Base-by-base conservation (phyloP, 2,888 invertebrate species). In the Octodonta nipae region DNA sequence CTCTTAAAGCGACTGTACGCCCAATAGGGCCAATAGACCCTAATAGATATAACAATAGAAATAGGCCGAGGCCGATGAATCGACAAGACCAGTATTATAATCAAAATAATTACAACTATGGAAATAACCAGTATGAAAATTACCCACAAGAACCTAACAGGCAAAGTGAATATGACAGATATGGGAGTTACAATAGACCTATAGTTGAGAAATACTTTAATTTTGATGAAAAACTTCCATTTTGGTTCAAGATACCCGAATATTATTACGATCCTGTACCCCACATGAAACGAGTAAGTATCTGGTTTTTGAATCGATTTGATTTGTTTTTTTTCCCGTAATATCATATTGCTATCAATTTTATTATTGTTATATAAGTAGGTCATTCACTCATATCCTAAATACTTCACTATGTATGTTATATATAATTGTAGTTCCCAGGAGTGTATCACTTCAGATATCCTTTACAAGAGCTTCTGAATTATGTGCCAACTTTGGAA, bases 401-500 rank as follows among this genome's bases (percentile, higher is more conserved):
- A 20, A 20, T 20, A 20, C 6, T 6, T 20, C n/a, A 20, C 4
- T 10, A 2, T 22, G 3, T 22, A 22, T 11, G 11, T 22, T 22
- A 10, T 22, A 4, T 40, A 22, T 28, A 34, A 37, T 45, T 57
- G 30, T 60, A 84, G 82, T 92, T 92, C 60, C 77, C 85, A 52
- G 93, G 93, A 10, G 82, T 83, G 0, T 84, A 83, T 51, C 73
- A 81, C 49, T 93, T 93, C 58, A 73, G 73, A 45, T 91, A 88
- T 65, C 82, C 88, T 0, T 78, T 92, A 68, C 59, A 70, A 8
- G 89, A 92, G 47, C 58, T 91, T 8, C 63, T 77, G 6, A 68
- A 72, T 28, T 67, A 73, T 26, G 74, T 78, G 2, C 71, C 79
- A 0, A 67, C 67, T 0, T 60, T 79, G 30, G 80, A 80, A 40